Evolutionary conservation across 2,113 vertebrate species (phyloP).

Genomic region (Paedocypris sp.): DNA sequence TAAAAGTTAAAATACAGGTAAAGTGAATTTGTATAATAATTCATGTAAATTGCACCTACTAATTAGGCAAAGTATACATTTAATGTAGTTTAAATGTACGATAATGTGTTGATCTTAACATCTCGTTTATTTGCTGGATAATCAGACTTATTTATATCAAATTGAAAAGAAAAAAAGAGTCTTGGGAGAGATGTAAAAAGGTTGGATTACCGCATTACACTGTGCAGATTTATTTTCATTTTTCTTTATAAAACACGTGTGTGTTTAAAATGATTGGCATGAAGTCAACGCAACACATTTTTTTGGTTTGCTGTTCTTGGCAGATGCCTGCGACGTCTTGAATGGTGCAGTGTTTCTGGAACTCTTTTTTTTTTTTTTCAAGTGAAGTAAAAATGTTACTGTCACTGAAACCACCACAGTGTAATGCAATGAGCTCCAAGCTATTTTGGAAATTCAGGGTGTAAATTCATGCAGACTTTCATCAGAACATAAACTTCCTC

Average conservation of each 20-base stretch:
- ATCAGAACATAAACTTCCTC: no score
- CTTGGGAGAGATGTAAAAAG: slow-evolving; percentile 40
- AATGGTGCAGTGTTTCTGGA: slow-evolving; percentile 54
- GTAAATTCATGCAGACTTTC: background rate
- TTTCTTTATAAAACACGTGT: slow-evolving; percentile 53
- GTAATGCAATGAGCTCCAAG: slow-evolving; percentile 50
- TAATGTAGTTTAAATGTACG: no score
- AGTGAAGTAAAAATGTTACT: slow-evolving; percentile 52
- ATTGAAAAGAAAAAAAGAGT: slow-evolving; percentile 50
- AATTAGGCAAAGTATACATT: no score
- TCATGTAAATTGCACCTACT: no score
- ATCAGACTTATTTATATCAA: no score
- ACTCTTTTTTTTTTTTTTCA: slow-evolving; percentile 33
- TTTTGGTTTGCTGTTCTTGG: slow-evolving; percentile 60
- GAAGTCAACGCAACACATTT: slow-evolving; percentile 53
- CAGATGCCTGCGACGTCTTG: slow-evolving; percentile 42
- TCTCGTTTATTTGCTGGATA: no score
- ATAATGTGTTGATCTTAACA: no score
- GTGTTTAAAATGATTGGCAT: slow-evolving; percentile 57
- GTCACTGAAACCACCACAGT: slow-evolving; percentile 52
- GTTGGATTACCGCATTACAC: slow-evolving; percentile 50
- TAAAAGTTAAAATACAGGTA: no score
- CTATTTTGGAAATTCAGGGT: no score
- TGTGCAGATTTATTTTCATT: slow-evolving; percentile 40
- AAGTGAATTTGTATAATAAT: no score